Evolutionary conservation across 2,797 vertebrate species (phyloP).

Genomic region (Pampus argenteus): DNA sequence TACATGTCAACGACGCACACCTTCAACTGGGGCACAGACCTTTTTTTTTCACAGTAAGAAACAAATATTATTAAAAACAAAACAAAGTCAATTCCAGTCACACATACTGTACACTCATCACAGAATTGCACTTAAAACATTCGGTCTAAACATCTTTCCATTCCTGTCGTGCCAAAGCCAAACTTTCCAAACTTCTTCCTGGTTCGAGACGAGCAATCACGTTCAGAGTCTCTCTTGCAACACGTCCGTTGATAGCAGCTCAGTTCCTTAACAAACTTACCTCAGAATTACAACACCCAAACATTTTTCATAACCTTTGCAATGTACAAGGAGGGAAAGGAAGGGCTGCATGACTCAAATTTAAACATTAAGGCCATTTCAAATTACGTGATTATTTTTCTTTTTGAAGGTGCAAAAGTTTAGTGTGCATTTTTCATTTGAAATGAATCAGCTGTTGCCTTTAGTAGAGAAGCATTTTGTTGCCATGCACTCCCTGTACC

Average conservation of each 20-base stretch:
- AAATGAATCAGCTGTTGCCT: slow-evolving; percentile 50
- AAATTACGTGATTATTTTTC: slow-evolving; percentile 31
- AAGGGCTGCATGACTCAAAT: slow-evolving; percentile 46
- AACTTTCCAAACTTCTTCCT: slow-evolving; percentile 19
- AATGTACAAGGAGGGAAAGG: slow-evolving; percentile 51
- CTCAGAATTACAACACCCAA: slow-evolving; percentile 40
- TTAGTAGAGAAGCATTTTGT: slow-evolving; percentile 22
- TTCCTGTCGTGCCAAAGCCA: slow-evolving; percentile 47
- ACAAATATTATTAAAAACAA: slow-evolving; percentile 11
- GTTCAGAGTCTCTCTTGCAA: slow-evolving; percentile 33
- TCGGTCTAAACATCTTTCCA: slow-evolving; percentile 14
- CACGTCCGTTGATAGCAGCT: slow-evolving; percentile 57
- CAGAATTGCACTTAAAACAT: slow-evolving; percentile 62
- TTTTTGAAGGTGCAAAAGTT: slow-evolving; percentile 36
- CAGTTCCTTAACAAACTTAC: slow-evolving; percentile 29
- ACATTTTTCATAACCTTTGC: slow-evolving; percentile 38
- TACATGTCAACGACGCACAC: slow-evolving; percentile 29
- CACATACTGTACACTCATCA: slow-evolving; percentile 54
- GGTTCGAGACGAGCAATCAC: slow-evolving; percentile 43
- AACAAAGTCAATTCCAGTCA: slow-evolving; percentile 37
- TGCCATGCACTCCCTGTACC: slow-evolving; percentile 35
- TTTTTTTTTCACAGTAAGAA: slow-evolving; percentile 44
- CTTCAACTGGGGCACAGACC: slow-evolving; percentile 45
- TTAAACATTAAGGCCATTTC: slow-evolving; percentile 28
- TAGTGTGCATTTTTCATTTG: slow-evolving; percentile 62